Percentiles rank a stretch among this genome's conserved stretches.
These are phyloP conservation scores for Pristiophorus japonicus DNA, from an alignment of 2,113 vertebrate species.

Conservation along the genomic window DNA sequence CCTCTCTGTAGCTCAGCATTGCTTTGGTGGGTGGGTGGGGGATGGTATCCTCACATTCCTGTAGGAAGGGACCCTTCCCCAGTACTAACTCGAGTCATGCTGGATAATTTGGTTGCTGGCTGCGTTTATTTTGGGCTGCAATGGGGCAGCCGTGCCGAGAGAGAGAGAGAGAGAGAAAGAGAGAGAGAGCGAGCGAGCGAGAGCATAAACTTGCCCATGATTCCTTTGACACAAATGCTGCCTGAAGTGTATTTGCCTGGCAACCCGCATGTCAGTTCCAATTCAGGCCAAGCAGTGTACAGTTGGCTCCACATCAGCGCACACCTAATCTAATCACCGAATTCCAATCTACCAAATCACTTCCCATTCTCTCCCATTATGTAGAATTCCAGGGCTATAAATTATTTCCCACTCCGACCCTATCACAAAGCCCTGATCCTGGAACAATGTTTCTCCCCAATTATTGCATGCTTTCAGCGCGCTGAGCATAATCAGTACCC, in stretches of 20 bases:
- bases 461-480: slow-evolving; percentile 17
- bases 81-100: background rate
- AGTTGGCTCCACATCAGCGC: background rate
- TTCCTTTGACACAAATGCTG: slow-evolving; percentile 28
- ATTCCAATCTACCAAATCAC: slow-evolving; percentile 32
- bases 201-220: too few species aligned
- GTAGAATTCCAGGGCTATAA: slow-evolving; percentile 18
- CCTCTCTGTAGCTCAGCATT: background rate
- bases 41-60: background rate
- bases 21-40: background rate
- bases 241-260: background rate
- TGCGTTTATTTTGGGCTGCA: background rate
- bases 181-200: too few species aligned
- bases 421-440: background rate
- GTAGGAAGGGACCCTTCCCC: background rate
- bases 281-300: slow-evolving; percentile 6
- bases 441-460: slow-evolving; percentile 8
- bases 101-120: background rate
- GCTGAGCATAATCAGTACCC: background rate
- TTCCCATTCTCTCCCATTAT: slow-evolving; percentile 24
- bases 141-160: background rate
- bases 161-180: too few species aligned
- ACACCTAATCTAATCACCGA: slow-evolving; percentile 19
- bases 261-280: background rate
- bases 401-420: background rate